Evolutionary conservation across 2,113 vertebrate genomes (phyloP), one percentile per base, ranked within the genome.

Genomic region (Oncorhynchus masou): DNA sequence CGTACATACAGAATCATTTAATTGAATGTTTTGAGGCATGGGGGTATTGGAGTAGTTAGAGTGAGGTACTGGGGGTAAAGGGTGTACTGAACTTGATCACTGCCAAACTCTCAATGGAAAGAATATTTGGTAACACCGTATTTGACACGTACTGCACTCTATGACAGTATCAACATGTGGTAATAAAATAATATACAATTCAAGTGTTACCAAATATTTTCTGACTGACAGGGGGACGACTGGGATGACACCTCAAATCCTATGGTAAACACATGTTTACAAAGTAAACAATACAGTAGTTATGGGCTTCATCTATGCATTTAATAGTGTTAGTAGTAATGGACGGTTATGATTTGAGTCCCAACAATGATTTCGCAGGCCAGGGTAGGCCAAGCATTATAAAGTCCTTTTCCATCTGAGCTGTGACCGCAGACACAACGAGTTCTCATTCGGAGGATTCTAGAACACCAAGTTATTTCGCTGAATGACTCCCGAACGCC

Each of bases 211-310:
- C 51, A 54, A 54, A 54, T 54, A 5, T 22, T 22, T 22, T 22
- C 5, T 22, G n/a, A 62, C 19, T 62, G 59, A 60, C 16, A 60
- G 57, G 59, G 49, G 20, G 59, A n/a, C 29, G 81, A 34, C 60
- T 74, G 75, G 81, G 74, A 68, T 57, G 72, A 87, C 67, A 74
- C 66, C 77, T 81, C 79, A 76, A 49, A 65, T 67, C 60, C 71
- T 64, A 81, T 74, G 81, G 83, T 87, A 89, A 89, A 90, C 84
- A 88, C 86, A 88, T 75, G 76, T 74, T 62, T 87, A 84, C 87
- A 82, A 82, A 79, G 82, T 88, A 90, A 90, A 89, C 89, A 89
- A 83, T 90, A 91, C 93, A 93, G 93, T 93, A 93, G 91, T 90
- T 82, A 86, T 82, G 83, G 88, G 79, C 70, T 83, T 85, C 84